Base-by-base conservation (phyloP, 1,140 invertebrate species). In the Drosophila lowei region DNA sequence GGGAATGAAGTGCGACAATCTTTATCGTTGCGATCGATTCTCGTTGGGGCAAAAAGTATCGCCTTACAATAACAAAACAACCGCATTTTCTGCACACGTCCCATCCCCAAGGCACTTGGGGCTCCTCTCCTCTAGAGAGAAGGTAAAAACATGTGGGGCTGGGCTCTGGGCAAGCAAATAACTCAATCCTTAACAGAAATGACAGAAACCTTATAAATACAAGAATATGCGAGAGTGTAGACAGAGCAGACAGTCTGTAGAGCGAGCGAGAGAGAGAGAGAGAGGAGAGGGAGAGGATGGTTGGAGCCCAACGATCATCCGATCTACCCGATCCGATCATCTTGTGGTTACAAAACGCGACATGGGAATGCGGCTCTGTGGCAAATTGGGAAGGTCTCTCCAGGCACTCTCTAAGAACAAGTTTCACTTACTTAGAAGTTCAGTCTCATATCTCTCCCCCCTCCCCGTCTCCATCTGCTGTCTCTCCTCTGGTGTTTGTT, bases 121-220 rank as follows among this genome's bases (percentile, higher is more conserved):
- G 11, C 52, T 58, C 30, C 13, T 4, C 34, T 16, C 2, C 50
- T 30, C 15, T 41, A 6, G 4, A 6, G 6, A 9, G 18, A 38
- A 66, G 25, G 47, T n/a, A 49, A 50, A 42, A 23, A 28, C 63
- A 23, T 3, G 46, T 23, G 50, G 54, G 46, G 15, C 47, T 21
- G 53, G 38, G 23, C 38, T 28, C 41, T 16, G 16, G 57, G 59
- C 52, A 79, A 72, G 72, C 81, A 81, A 85, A 85, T 85, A 85
- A 85, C 81, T 85, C 81, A 85, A 85, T 86, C 81, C 81, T 85
- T 85, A 85, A 85, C 83, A 74, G 81, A 86, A 81, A 80, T 81
- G 81, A 77, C 81, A 86, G 81, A 85, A 85, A 86, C 81, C 81
- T 85, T 85, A 85, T 85, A 85, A 85, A 85, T 86, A 78, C 81